Evolutionary conservation across 2,113 vertebrate species (phyloP).

Genomic region (Laterallus jamaicensis): DNA sequence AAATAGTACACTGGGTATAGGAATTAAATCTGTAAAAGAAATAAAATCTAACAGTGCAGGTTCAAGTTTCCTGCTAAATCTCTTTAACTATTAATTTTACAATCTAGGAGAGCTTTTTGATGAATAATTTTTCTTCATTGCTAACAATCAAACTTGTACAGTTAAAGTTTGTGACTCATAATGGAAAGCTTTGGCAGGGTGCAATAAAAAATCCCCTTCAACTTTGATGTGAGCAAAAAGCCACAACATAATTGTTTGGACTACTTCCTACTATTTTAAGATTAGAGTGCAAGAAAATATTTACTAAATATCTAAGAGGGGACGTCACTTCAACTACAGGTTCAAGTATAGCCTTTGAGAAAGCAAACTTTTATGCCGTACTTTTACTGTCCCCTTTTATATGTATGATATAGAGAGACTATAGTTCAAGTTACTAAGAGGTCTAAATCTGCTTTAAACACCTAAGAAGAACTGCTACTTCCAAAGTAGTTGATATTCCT

Average conservation of each 20-base stretch:
- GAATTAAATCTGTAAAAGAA: not conserved
- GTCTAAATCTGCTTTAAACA: not conserved
- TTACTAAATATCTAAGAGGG: not conserved
- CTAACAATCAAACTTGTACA: not conserved
- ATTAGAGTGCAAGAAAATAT: not conserved
- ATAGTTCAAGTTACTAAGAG: not conserved
- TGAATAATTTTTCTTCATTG: not conserved
- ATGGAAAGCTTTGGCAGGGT: not conserved
- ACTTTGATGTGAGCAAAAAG: not conserved
- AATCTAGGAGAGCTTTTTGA: not conserved
- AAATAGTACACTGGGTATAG: not conserved
- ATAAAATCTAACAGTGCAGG: not conserved
- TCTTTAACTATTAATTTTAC: not conserved
- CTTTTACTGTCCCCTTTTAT: not conserved
- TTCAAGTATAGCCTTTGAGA: not conserved
- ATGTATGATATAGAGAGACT: not conserved
- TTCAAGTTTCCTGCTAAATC: not conserved
- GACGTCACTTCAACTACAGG: not conserved
- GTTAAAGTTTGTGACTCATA: not conserved
- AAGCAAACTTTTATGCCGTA: not conserved
- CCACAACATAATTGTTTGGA: not conserved
- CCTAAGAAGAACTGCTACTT: not conserved
- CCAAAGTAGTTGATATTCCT: not conserved
- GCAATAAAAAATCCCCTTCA: not conserved
- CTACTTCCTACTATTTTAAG: slow-evolving; percentile 9